Conservation (phyloP, 2,888 invertebrate genomes). For the Busseola fusca region DNA sequence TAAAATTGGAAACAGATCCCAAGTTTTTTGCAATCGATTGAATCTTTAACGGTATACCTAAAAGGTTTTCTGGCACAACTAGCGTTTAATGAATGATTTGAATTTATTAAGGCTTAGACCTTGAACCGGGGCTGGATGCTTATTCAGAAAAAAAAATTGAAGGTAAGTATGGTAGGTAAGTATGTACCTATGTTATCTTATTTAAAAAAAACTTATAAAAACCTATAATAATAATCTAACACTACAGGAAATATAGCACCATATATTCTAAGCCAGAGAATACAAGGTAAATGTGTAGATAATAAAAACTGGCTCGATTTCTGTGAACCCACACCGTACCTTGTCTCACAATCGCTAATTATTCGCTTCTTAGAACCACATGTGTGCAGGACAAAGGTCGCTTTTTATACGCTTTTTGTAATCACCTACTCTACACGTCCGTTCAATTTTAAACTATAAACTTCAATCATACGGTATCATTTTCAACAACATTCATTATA, state of each 20-base stretch:
- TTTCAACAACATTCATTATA: conserved; percentile 9
- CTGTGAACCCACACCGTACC: conserved; percentile 61
- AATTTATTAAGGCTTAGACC: too few relatives aligned
- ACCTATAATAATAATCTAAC: not conserved
- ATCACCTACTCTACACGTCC: conserved; percentile 49
- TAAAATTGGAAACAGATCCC: too few relatives aligned
- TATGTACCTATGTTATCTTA: not conserved
- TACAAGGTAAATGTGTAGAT: conserved; percentile 57
- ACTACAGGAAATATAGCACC: conserved; percentile 3
- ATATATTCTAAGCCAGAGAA: not conserved
- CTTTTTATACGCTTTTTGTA: conserved; percentile 70
- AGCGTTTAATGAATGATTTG: too few relatives aligned
- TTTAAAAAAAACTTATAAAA: not conserved
- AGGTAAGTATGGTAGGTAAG: too few relatives aligned
- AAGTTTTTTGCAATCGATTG: too few relatives aligned
- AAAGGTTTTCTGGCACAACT: too few relatives aligned
- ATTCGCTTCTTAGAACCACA: conserved; percentile 75
- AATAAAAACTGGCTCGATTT: conserved; percentile 40
- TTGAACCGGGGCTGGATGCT: too few relatives aligned
- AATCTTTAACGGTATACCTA: too few relatives aligned
- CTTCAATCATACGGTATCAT: not conserved
- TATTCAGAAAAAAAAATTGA: too few relatives aligned
- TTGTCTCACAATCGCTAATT: conserved; percentile 70
- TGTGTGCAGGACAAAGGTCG: conserved; percentile 72
- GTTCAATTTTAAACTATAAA: conserved; percentile 35